A percentile compares a stretch with the other conserved stretches of the same genome.
Conservation (phyloP, 2,888 invertebrate genomes). For the Syritta pipiens region DNA sequence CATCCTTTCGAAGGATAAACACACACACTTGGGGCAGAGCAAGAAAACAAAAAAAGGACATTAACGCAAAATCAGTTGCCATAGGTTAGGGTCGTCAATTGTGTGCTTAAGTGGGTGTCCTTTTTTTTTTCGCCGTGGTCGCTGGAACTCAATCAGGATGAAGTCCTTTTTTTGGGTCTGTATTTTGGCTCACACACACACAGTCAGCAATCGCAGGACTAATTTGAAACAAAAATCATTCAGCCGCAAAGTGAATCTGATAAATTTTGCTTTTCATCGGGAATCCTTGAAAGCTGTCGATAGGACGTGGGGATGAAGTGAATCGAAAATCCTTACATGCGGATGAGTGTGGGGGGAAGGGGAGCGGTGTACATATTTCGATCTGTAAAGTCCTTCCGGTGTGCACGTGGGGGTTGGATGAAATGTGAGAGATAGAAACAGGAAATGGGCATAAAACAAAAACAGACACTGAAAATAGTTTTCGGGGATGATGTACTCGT, state of each 20-base stretch:
- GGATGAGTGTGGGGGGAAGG: neutral
- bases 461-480: conserved; percentile 23
- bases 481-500: neutral
- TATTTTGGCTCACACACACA: too few relatives aligned
- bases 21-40: too few relatives aligned
- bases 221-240: conserved; percentile 54
- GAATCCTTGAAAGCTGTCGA: neutral
- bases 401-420: neutral
- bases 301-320: neutral
- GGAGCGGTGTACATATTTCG: too few relatives aligned
- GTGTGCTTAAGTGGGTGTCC: conserved; percentile 20
- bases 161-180: too few relatives aligned
- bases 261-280: conserved; percentile 37
- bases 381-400: conserved; percentile 6
- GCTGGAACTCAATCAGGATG: conserved; percentile 7
- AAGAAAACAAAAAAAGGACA: conserved; percentile 55
- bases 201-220: too few relatives aligned
- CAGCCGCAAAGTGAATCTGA: conserved; percentile 33
- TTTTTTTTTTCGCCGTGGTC: neutral
- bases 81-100: conserved; percentile 53
- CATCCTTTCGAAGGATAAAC: conserved; percentile 29
- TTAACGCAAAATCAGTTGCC: conserved; percentile 51
- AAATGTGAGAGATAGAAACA: conserved; percentile 17
- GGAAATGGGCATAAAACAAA: conserved; percentile 31
- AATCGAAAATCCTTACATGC: conserved; percentile 17